Percentiles rank a stretch among this genome's conserved stretches.
phyloP scores from a whole-genome alignment of 2,888 invertebrate species.

The Dynastes maya region DNA sequence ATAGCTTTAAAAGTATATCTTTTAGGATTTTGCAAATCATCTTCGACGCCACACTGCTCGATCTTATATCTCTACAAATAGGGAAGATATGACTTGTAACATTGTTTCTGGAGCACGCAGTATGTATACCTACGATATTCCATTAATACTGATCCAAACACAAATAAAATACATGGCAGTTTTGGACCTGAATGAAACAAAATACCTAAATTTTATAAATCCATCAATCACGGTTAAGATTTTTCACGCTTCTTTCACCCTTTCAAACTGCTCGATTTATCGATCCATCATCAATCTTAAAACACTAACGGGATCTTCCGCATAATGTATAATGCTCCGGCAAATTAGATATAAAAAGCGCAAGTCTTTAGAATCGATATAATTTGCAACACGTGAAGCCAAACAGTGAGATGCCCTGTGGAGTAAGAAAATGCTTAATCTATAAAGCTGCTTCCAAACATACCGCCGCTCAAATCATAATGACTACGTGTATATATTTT shows the following conservation, averaged over 20 bases:
- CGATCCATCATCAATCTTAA: slow-evolving; percentile 16
- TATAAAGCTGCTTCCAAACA: no score
- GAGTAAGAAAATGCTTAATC: no score
- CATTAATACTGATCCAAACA: not conserved
- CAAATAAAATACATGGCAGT: not conserved
- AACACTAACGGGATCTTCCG: not conserved
- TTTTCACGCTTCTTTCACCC: not conserved
- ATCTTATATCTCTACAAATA: no score
- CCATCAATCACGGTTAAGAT: slow-evolving; percentile 18
- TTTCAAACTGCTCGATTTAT: not conserved
- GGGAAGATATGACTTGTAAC: no score
- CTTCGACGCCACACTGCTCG: no score
- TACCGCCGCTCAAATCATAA: not conserved
- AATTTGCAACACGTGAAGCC: not conserved
- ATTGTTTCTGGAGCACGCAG: no score
- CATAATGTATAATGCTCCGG: not conserved
- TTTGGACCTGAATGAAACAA: not conserved
- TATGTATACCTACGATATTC: no score
- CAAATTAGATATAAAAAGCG: not conserved
- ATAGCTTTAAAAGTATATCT: no score
- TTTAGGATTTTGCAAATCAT: no score
- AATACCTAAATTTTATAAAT: slow-evolving; percentile 5
- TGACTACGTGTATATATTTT: not conserved
- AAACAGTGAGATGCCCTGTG: not conserved
- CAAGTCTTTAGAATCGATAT: not conserved